phyloP scores from a whole-genome alignment of 2,888 invertebrate genomes.

The Campoletis raptor region DNA sequence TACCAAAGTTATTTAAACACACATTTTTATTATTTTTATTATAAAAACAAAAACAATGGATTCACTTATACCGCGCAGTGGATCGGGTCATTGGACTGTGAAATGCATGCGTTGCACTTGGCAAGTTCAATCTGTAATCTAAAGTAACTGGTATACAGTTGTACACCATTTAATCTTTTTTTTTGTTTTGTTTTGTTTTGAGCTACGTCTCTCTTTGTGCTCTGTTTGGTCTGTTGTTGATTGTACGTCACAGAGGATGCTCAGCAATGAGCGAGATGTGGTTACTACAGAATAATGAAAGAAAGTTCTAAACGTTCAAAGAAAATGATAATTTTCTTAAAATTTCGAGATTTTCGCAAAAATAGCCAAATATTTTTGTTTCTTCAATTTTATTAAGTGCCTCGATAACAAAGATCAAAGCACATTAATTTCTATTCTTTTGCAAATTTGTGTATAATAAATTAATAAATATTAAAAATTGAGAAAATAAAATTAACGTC shows the following conservation, averaged over 20 bases:
- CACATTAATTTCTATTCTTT: not conserved
- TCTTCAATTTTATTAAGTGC: not conserved
- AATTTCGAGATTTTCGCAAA: not conserved
- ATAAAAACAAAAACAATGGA: not conserved
- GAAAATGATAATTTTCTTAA: not conserved
- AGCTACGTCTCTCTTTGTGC: constrained; percentile 32
- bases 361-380: not conserved
- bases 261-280: constrained; percentile 29
- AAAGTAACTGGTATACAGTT: constrained; percentile 8
- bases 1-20: not conserved
- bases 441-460: not conserved
- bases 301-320: not conserved
- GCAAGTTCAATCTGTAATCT: constrained; percentile 40
- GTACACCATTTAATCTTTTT: constrained; percentile 6
- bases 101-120: constrained; percentile 42
- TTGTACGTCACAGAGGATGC: constrained; percentile 36
- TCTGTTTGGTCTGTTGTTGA: constrained; percentile 22
- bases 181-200: constrained; percentile 2
- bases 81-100: constrained; percentile 30
- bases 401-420: not conserved
- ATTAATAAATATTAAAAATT: too few relatives aligned
- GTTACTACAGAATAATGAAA: constrained; percentile 27
- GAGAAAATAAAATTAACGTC: too few relatives aligned
- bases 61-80: not conserved
- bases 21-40: not conserved